phyloP scores from a whole-genome alignment of 2,797 vertebrate species.

The Microcaecilia unicolor region DNA sequence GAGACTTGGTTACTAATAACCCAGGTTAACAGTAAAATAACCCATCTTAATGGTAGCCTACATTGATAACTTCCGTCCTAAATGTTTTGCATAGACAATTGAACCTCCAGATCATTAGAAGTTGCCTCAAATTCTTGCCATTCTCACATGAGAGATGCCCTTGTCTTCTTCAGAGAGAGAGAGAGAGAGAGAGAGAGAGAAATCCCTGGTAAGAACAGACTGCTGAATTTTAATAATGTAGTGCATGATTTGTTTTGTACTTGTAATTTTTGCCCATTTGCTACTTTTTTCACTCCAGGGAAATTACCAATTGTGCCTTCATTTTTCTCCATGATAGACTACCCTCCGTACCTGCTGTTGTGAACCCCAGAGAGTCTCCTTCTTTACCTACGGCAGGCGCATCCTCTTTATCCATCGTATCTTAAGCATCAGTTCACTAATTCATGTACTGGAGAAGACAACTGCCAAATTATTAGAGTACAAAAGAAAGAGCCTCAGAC shows the following conservation, averaged over 20 bases:
- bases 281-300: slow-evolving; percentile 7
- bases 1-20: too few species aligned
- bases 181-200: too few species aligned
- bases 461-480: slow-evolving; percentile 63
- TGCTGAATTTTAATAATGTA: slow-evolving; percentile 26
- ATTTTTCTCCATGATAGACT: slow-evolving; percentile 9
- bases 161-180: slow-evolving; percentile 18
- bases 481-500: slow-evolving; percentile 51
- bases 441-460: slow-evolving; percentile 57
- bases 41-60: too few species aligned
- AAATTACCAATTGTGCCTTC: neutral
- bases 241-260: slow-evolving; percentile 12
- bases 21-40: too few species aligned
- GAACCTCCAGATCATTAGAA: too few species aligned
- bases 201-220: slow-evolving; percentile 19
- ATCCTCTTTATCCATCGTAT: slow-evolving; percentile 30
- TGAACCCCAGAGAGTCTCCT: neutral
- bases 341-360: slow-evolving; percentile 1
- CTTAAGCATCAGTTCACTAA: slow-evolving; percentile 50
- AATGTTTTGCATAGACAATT: too few species aligned
- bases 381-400: slow-evolving; percentile 7
- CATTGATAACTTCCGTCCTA: too few species aligned
- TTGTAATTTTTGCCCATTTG: slow-evolving; percentile 18
- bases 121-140: too few species aligned
- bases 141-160: too few species aligned